Base-by-base conservation (phyloP, 2,113 vertebrate species). In the Oncorhynchus masou region DNA sequence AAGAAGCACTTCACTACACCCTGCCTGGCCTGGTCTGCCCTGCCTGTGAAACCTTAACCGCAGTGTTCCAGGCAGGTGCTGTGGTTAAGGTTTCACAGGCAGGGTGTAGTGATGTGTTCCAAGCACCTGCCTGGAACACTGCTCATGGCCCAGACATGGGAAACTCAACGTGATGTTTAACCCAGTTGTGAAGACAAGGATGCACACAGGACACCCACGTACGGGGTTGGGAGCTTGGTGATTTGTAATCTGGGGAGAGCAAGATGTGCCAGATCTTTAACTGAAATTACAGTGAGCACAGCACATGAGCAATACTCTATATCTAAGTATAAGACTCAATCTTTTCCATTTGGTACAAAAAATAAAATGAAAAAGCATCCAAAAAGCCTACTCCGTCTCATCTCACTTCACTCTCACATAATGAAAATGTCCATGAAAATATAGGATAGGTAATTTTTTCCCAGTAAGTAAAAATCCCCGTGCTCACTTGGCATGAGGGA, bases 381-480 rank as follows among this genome's bases (percentile, higher is more conserved):
- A 51, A 20, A 48, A 29, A 34, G 59, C 62, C 22, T 1, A n/a
- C 59, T 65, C 29, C 27, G 2, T 29, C 24, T 49, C 68, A 64
- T 62, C 78, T 72, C 16, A 48, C 24, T 69, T 15, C 60, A 74
- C 3, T 13, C 59, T 49, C 24, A 16, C 64, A n/a, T 54, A 29
- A 73, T 65, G 60, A 77, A 76, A 67, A 69, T 62, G 76, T 73
- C 75, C 49, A 74, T 45, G 45, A 72, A 51, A 80, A 48, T 64
- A n/a, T 22, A 24, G 24, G 22, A 22, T 19, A 15, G 3, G 24
- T 39, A 2, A 4, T 69, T 71, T 73, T 73, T 31, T 64, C 12
- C 80, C 72, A 74, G 22, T 74, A 68, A 49, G 80, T 70, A 79
- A 73, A 39, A 82, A 71, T 68, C 39, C 73, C 8, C n/a, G 62